Conservation (phyloP, 2,113 vertebrate genomes). For the Podiceps cristatus region DNA sequence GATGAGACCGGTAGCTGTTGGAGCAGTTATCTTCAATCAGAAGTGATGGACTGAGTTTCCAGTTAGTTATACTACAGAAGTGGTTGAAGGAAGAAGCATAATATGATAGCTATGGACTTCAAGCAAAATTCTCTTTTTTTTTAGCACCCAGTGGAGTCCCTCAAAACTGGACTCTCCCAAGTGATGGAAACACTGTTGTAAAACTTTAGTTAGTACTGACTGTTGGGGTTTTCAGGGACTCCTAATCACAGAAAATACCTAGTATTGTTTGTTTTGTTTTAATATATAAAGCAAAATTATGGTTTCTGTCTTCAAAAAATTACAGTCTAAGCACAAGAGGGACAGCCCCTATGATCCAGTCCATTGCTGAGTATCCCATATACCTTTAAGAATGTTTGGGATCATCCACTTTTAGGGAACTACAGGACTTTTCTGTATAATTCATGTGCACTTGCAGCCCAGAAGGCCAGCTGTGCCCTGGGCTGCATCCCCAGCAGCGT, state of each 20-base stretch:
- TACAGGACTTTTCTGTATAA: background rate
- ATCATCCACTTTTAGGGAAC: background rate
- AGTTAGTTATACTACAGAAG: background rate
- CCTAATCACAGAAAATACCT: background rate
- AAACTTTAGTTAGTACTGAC: background rate
- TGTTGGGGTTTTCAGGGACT: background rate
- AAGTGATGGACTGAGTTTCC: background rate
- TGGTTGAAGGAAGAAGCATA: background rate
- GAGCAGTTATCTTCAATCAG: background rate
- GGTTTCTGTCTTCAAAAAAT: background rate
- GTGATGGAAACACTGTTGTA: background rate
- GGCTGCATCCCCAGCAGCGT: too few relatives aligned
- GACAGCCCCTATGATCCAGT: background rate
- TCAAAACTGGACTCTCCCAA: background rate
- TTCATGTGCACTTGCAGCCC: background rate
- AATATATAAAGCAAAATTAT: background rate
- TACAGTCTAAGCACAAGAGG: background rate
- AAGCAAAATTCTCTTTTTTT: background rate
- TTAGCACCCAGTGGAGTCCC: background rate
- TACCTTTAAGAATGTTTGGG: background rate
- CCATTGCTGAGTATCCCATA: background rate
- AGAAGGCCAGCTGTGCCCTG: too few relatives aligned
- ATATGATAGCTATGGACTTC: background rate
- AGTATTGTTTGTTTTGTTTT: background rate
- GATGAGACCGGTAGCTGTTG: background rate